Base-by-base conservation (phyloP, 2,888 invertebrate genomes). In the Pterostichus madidus region DNA sequence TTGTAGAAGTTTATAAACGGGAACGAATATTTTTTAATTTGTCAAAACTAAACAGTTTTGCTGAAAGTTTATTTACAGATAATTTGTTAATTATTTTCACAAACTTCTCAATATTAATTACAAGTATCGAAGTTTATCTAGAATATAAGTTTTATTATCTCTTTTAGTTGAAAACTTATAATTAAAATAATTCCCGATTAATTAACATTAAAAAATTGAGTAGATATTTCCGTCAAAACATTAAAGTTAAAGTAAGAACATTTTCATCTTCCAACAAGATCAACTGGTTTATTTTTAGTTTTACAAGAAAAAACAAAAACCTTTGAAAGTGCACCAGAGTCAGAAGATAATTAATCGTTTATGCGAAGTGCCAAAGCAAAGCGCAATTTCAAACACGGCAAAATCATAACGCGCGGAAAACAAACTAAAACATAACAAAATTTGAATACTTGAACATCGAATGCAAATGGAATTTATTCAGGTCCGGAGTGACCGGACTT, bases 391-490 rank as follows among this genome's bases (percentile, higher is more conserved):
- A 64, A 13, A 44, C 68, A n/a, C 39, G 39, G 39, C 44, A 44
- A 71, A 71, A 71, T 71, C 68, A 71, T 71, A 71, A 71, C 68
- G 32, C 10, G 39, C 39, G 10, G 68, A 71, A 71, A 71, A 71
- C 68, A 71, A 71, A 80, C 80, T 73, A 80, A 80, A 80, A 80
- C 68, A 80, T 53, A 80, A 80, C 80, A 73, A 80, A 80, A 80
- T 80, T 80, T 80, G 80, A 80, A 80, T 73, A 80, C 61, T 75
- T 81, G 81, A 81, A 75, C 81, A 81, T 81, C 81, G 75, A 75
- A 81, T 81, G 81, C 81, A 81, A 81, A 81, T 81, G 73, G 75
- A 81, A 81, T 81, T 81, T 81, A 81, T 81, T 56, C 75, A 81
- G 81, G 75, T 32, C 59, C 59, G 75, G 53, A 31, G 32, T 59